phyloP scores from a whole-genome alignment of 2,888 invertebrate species.

The Cephalotes varians region DNA sequence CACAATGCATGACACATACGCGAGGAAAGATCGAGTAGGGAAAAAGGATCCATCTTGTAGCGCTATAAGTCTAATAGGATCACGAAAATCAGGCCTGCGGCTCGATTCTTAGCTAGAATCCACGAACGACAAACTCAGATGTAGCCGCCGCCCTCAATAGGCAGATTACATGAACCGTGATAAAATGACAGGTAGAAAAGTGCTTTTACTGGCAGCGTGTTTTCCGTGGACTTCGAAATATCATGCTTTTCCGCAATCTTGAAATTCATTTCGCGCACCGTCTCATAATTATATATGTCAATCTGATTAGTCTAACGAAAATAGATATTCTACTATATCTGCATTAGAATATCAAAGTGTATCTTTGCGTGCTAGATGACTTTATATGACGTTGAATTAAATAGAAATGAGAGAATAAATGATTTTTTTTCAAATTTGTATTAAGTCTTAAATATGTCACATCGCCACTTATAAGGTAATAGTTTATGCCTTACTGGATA shows the following conservation, averaged over 20 bases:
- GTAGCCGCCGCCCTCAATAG: conserved; percentile 78
- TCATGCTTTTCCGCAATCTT: neutral
- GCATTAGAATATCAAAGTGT: neutral
- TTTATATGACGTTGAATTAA: neutral
- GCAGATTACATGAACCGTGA: conserved; percentile 79
- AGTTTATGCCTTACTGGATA: conserved; percentile 13
- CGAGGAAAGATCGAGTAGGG: conserved; percentile 7
- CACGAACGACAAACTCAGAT: conserved; percentile 82
- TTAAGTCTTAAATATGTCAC: neutral
- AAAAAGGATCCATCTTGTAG: conserved; percentile 7
- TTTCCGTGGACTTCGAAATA: neutral
- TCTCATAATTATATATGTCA: neutral
- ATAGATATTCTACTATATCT: neutral
- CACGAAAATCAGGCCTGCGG: conserved; percentile 82
- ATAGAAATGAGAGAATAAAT: neutral
- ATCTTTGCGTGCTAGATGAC: neutral
- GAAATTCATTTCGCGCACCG: neutral
- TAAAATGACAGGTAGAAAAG: conserved; percentile 42
- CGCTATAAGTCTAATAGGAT: conserved; percentile 82
- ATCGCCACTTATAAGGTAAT: conserved; percentile 8
- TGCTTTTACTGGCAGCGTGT: conserved; percentile 10
- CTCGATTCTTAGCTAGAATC: conserved; percentile 81
- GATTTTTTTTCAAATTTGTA: neutral
- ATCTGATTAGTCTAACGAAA: neutral
- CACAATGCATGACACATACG: neutral